These are phyloP conservation scores for Heliothis virescens DNA, from an alignment of 1,140 invertebrate genomes.

Conservation along the genomic window DNA sequence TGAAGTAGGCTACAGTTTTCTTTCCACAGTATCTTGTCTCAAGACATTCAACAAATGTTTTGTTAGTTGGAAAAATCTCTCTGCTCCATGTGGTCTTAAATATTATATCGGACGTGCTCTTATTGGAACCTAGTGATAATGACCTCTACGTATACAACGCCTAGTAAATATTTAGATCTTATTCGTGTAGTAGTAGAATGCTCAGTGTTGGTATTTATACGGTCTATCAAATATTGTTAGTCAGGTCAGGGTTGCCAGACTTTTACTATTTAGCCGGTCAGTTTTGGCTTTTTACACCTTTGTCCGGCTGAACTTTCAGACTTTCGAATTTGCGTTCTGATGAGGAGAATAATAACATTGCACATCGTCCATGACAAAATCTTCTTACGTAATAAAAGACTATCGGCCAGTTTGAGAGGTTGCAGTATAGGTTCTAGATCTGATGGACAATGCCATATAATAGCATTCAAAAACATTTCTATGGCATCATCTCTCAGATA, in stretches of 20 bases:
- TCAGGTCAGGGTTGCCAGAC: constrained; percentile 2
- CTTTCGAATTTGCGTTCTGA: neutral
- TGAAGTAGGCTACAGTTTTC: too few relatives aligned
- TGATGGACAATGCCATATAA: too few relatives aligned
- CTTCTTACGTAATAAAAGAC: neutral
- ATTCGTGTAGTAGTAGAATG: constrained; percentile 2
- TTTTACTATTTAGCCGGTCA: constrained; percentile 18
- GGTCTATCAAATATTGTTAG: neutral
- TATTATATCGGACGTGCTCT: too few relatives aligned
- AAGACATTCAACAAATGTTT: too few relatives aligned
- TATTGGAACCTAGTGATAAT: neutral
- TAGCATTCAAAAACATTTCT: too few relatives aligned
- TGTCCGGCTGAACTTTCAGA: neutral
- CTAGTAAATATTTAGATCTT: constrained; percentile 3
- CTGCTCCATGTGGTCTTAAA: too few relatives aligned
- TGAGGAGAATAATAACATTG: too few relatives aligned
- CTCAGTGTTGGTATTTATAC: constrained; percentile 15
- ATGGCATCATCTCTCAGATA: too few relatives aligned
- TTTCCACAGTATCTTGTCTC: too few relatives aligned
- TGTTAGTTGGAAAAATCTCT: too few relatives aligned
- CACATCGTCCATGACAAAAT: constrained; percentile 16
- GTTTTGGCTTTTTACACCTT: constrained; percentile 30
- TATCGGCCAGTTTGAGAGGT: neutral
- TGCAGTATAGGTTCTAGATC: too few relatives aligned
- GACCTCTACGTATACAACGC: neutral